Conservation (phyloP, 2,797 vertebrate species). For the Anguilla pacifica region DNA sequence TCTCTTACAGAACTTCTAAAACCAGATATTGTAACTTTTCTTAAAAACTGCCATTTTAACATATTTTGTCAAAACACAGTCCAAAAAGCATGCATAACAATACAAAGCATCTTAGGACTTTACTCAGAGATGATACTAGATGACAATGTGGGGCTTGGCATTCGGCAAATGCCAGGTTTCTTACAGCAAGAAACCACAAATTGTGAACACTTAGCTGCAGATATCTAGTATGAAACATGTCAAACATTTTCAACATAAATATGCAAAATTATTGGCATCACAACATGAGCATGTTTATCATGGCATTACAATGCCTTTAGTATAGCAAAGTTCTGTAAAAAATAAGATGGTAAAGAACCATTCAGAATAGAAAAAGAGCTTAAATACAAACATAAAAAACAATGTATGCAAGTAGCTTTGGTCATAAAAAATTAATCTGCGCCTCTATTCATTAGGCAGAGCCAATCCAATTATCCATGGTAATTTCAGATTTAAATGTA, state of each 20-base stretch:
- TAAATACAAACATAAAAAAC: background rate
- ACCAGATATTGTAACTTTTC: background rate
- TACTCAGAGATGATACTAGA: background rate
- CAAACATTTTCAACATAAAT: background rate
- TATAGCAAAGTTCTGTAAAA: background rate
- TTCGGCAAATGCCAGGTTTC: background rate
- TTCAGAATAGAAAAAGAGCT: slow-evolving; percentile 10
- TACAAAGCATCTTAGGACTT: background rate
- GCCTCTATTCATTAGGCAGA: background rate
- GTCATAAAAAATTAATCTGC: background rate
- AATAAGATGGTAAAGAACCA: background rate
- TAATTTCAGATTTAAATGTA: background rate
- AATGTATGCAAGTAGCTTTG: background rate
- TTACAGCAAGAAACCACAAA: background rate
- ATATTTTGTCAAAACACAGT: slow-evolving; percentile 25
- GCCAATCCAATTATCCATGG: background rate
- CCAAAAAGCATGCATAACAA: background rate
- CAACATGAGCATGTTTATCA: background rate
- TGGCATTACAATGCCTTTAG: background rate
- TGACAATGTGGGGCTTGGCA: background rate
- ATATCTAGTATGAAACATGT: background rate
- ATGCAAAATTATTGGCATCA: background rate
- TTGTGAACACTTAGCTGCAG: background rate
- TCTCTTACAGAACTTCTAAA: background rate
- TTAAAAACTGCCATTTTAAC: slow-evolving; percentile 32